Evolutionary conservation across 2,113 vertebrate species (phyloP), one percentile per base, ranked within the genome.

Genomic region (Eretmochelys imbricata): DNA sequence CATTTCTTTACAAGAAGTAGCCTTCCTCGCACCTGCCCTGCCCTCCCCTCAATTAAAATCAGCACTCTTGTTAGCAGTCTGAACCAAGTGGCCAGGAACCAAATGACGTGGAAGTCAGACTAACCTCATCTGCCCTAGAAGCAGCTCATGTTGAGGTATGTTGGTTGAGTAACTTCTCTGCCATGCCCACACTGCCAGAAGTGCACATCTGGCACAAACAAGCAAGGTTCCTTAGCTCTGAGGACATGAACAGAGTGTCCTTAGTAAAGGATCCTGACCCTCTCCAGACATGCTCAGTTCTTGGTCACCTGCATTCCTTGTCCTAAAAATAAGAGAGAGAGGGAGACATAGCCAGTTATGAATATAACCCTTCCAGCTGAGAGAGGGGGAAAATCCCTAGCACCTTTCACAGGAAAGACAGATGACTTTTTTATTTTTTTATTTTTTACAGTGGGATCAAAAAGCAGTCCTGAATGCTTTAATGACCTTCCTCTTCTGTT

Each of bases 331-430:
- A 46, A 9, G 76, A 86, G 22, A 27, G 8, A 31, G 16, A 0
- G 17, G 84, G 79, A 11, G 46, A 16, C 2, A 3, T 16, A 55
- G 4, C 38, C 2, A 2, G 2, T 0, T 27, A 22, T 0, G 5
- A 0, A 2, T 1, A 80, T 12, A 5, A 2, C 6, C 8, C 0
- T 14, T 51, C 9, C 1, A 27, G 0, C 13, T 42, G 82, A 80
- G 62, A 35, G 62, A 51, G 49, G 38, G 50, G 2, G 42, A 19
- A 0, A 46, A 5, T 0, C 87, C 1, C 0, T 0, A 72, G 65
- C 5, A 10, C 42, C 35, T 65, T 35, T 14, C 6, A 48, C 75
- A 78, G 42, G 75, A 48, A 25, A 46, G 10, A 27, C 24, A 8
- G 24, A 75, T 22, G 10, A 1, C 2, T 35, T 65, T n/a, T 35